Conservation (phyloP, 2,113 vertebrate species). For the Colossoma macropomum region DNA sequence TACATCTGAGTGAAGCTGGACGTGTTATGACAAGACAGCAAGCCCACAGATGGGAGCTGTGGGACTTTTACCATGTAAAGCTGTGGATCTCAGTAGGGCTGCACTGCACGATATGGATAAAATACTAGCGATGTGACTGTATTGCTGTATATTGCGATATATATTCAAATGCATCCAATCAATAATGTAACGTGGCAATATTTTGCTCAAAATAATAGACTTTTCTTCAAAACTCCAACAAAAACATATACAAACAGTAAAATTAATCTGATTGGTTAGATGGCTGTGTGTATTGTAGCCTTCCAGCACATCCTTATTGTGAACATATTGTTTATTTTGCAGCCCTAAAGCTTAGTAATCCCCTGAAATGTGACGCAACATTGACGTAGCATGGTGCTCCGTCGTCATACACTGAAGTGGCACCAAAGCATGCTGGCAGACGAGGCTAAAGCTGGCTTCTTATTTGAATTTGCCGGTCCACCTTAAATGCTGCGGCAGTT, state of each 20-base stretch:
- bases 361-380: background rate
- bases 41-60: background rate
- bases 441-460: too few relatives aligned
- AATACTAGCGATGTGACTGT: too few relatives aligned
- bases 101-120: too few relatives aligned
- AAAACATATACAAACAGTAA: too few relatives aligned
- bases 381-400: conserved; percentile 4
- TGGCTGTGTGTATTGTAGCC: background rate
- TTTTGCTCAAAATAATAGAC: too few relatives aligned
- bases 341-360: background rate
- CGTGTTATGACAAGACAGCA: background rate
- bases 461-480: too few relatives aligned
- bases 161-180: too few relatives aligned
- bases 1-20: background rate
- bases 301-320: background rate
- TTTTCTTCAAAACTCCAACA: too few relatives aligned
- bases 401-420: conserved; percentile 20
- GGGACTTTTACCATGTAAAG: background rate
- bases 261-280: background rate
- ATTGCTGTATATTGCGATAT: too few relatives aligned
- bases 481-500: too few relatives aligned
- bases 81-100: background rate
- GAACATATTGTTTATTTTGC: background rate
- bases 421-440: conserved; percentile 52
- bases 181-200: too few relatives aligned